phyloP scores from a whole-genome alignment of 2,113 vertebrate species.

The Sylvia atricapilla region DNA sequence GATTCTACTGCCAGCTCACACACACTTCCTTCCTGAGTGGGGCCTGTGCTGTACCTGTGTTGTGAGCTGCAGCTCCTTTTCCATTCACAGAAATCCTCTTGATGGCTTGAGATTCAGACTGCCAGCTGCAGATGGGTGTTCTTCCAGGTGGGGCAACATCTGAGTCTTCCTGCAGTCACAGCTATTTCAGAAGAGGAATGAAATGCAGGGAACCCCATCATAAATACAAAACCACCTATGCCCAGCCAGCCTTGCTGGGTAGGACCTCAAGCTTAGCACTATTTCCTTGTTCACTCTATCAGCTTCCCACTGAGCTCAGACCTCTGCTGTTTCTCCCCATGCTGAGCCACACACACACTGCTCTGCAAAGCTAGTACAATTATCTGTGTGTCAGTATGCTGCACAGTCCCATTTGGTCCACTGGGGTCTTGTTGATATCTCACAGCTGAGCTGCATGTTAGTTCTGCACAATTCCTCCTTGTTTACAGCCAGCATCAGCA shows the following conservation, averaged over 20 bases:
- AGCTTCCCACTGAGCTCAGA: neutral
- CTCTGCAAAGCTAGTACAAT: slow-evolving; percentile 32
- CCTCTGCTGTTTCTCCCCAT: neutral
- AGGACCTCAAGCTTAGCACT: neutral
- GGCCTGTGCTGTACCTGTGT: neutral
- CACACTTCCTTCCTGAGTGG: rapidly evolving
- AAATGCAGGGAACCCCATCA: neutral
- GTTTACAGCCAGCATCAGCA: neutral
- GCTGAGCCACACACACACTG: neutral
- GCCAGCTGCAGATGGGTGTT: neutral
- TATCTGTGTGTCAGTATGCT: slow-evolving; percentile 8
- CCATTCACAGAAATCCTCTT: neutral
- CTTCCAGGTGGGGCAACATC: neutral
- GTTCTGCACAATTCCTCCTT: slow-evolving; percentile 20
- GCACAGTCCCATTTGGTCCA: neutral
- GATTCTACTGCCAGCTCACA: neutral
- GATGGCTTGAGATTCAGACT: neutral
- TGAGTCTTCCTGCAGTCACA: neutral
- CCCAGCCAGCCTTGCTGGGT: neutral
- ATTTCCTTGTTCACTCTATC: neutral
- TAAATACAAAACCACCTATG: neutral
- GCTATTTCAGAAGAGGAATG: neutral
- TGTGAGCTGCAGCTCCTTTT: neutral
- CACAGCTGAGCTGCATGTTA: neutral
- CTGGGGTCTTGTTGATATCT: slow-evolving; percentile 7